Evolutionary conservation across 2,113 vertebrate species (phyloP).

Genomic region (Microcebus ravelobensis): DNA sequence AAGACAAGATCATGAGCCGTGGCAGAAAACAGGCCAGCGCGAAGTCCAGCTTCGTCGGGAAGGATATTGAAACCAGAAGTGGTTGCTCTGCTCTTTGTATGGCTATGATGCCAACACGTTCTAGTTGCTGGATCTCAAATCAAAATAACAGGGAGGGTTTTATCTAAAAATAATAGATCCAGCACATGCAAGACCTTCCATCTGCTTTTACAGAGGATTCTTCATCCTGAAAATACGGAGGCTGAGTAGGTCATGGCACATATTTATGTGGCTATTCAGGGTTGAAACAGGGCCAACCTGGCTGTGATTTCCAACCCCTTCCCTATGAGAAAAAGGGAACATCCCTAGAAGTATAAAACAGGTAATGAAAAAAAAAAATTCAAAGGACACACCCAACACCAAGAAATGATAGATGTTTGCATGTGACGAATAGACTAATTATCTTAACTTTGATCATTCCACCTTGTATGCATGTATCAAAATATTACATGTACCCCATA

Average conservation of each 20-base stretch:
- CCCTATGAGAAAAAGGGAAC: background rate
- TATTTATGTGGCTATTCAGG: background rate
- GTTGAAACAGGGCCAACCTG: background rate
- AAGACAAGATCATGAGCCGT: background rate
- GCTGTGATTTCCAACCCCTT: background rate
- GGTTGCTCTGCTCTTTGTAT: background rate
- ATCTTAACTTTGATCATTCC: background rate
- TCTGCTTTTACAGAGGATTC: background rate
- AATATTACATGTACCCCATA: background rate
- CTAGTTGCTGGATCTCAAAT: background rate
- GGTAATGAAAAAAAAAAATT: background rate
- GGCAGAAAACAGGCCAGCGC: background rate
- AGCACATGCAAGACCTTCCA: background rate
- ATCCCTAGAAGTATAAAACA: background rate
- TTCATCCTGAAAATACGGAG: background rate
- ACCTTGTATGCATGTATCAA: background rate
- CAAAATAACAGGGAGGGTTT: background rate
- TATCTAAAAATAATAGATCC: background rate
- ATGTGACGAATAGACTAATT: background rate
- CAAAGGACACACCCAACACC: background rate
- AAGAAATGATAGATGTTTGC: background rate
- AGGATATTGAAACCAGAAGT: background rate
- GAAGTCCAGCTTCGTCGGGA: background rate
- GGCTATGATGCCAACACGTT: background rate
- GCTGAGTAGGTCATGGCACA: background rate